These are phyloP conservation scores for Tribolium freemani DNA, from an alignment of 2,888 invertebrate species.

Conservation along the genomic window DNA sequence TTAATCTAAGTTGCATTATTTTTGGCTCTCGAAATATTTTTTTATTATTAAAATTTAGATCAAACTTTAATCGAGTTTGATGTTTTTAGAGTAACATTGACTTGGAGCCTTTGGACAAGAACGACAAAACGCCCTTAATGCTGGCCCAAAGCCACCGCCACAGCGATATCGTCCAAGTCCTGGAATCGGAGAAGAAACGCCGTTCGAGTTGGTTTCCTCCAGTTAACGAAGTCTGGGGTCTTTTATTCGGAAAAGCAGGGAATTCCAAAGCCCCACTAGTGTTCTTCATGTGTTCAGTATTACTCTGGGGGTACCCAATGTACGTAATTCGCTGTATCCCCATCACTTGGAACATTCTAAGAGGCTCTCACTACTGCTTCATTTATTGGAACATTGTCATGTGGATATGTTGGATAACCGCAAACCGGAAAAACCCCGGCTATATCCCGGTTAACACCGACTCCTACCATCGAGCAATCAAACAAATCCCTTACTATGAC, in stretches of 20 bases:
- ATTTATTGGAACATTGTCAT: conserved; percentile 91
- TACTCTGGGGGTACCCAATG: conserved; percentile 95
- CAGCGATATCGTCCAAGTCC: conserved; percentile 84
- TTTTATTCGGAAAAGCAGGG: conserved; percentile 91
- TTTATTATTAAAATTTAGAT: no score
- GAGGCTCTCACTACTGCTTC: conserved; percentile 90
- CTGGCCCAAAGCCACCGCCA: conserved; percentile 91
- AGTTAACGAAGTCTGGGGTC: conserved; percentile 88
- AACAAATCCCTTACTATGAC: conserved; percentile 93
- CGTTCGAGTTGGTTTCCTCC: conserved; percentile 90
- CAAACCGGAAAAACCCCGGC: conserved; percentile 91
- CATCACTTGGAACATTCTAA: conserved; percentile 89
- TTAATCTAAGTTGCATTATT: no score
- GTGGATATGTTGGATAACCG: conserved; percentile 94
- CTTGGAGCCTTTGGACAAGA: conserved; percentile 88
- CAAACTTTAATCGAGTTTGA: no score
- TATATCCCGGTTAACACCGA: conserved; percentile 92
- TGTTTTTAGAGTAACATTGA: conserved; percentile 83
- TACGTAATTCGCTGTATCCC: conserved; percentile 91
- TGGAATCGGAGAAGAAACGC: conserved; percentile 86
- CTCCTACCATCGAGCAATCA: conserved; percentile 90
- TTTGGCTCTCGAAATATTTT: no score
- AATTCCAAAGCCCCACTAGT: conserved; percentile 91
- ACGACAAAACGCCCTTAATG: conserved; percentile 92
- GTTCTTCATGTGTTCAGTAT: conserved; percentile 86